A percentile compares a stretch with the other conserved stretches of the same genome.
Conservation (phyloP, 2,113 vertebrate species). For the Mus spicilegus region DNA sequence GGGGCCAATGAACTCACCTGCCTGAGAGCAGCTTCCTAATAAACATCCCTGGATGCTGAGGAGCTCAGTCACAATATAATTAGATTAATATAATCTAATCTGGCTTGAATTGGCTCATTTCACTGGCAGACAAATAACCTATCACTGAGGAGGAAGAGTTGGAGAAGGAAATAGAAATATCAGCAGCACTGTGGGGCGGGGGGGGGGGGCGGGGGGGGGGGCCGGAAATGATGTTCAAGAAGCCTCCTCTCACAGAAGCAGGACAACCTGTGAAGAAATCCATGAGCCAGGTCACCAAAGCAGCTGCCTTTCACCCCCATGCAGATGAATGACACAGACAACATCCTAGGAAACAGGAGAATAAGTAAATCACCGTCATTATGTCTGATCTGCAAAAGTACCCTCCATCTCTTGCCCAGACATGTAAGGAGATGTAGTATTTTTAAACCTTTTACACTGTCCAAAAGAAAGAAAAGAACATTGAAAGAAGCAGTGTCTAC, state of each 20-base stretch:
- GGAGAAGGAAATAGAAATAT: conserved; percentile 91
- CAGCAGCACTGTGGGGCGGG: conserved; percentile 91
- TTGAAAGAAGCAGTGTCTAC: conserved; percentile 78
- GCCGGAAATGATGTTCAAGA: conserved; percentile 93
- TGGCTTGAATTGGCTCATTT: too few relatives aligned
- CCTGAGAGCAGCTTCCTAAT: too few relatives aligned
- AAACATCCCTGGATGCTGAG: too few relatives aligned
- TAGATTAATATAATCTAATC: too few relatives aligned
- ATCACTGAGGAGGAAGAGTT: conserved; percentile 90
- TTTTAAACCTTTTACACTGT: conserved; percentile 94
- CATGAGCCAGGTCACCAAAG: conserved; percentile 87
- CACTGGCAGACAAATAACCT: too few relatives aligned
- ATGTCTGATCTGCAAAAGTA: conserved; percentile 89
- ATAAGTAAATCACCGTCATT: conserved; percentile 89
- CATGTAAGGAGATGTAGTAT: conserved; percentile 87
- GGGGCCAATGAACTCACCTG: too few relatives aligned
- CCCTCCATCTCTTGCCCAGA: conserved; percentile 87
- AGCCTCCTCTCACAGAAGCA: conserved; percentile 91
- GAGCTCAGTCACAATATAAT: too few relatives aligned
- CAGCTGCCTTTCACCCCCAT: conserved; percentile 92
- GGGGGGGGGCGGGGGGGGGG: conserved; percentile 85
- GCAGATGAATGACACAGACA: conserved; percentile 89
- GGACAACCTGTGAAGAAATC: conserved; percentile 91
- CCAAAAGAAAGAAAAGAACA: conserved; percentile 90
- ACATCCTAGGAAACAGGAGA: conserved; percentile 77